Evolutionary conservation across 1,140 invertebrate genomes (phyloP), one percentile per base, ranked within the genome.

Genomic region (Bombus vancouverensis): DNA sequence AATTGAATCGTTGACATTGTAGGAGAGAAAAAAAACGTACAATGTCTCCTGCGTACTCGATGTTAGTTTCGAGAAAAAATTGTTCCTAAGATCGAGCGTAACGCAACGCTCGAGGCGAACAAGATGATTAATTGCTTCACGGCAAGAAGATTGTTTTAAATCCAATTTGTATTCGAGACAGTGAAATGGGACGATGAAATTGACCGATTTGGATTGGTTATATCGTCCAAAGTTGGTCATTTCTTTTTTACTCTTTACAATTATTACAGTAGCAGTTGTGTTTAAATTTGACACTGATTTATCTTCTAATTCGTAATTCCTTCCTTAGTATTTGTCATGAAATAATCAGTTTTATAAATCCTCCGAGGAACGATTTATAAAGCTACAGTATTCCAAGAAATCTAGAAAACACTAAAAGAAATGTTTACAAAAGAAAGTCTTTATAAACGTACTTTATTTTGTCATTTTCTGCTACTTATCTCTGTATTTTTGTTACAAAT

Each of bases 71-170:
- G 22, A 12, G 22, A 62, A 79, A 59, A 57, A 59, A 25, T 47
- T n/a, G 6, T n/a, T n/a, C 25, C 22, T 22, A 15, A 70, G 42
- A n/a, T 22, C 37, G 22, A 10, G 39, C 44, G 37, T 8, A 59
- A 70, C 34, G 59, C 10, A 68, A 76, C n/a, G 73, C 47, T 53
- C 22, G 18, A 53, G 53, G 8, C 5, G 78, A 8, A 25, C 12
- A 32, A 28, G 15, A 28, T 59, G 68, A 81, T 81, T 81, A 81
- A 81, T 81, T 57, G 81, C 76, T 76, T 39, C 34, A 28, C 22
- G 44, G n/a, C 34, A 53, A 25, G 28, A 25, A 25, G 66, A 78
- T 84, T 79, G 66, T 84, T 84, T 79, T 39, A 79, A 72, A 84
- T 84, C 71, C 75, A 79, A 84, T 39, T 59, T 84, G 37, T 74